Evolutionary conservation across 35 echinoderm and acorn worm genomes (phyloP).

Genomic region (Ptychodera flava): DNA sequence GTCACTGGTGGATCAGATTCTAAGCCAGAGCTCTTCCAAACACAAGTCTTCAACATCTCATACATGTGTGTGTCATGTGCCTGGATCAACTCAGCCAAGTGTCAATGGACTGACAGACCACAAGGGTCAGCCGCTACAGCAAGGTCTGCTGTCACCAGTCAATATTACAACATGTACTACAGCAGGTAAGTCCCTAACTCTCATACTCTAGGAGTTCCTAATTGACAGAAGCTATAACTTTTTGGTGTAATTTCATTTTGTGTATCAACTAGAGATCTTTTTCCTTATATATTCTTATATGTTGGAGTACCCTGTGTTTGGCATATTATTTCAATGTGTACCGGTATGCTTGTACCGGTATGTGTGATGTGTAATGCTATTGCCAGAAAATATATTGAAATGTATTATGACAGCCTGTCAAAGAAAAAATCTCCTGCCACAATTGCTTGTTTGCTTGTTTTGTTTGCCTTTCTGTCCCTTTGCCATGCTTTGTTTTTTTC

Average conservation of each 20-base stretch:
- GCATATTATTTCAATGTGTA: no score
- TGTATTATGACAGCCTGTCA: no score
- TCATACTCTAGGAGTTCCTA: no score
- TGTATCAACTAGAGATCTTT: conserved; percentile 1
- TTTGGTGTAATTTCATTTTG: not conserved
- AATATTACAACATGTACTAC: not conserved
- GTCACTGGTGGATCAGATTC: not conserved
- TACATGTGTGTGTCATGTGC: not conserved
- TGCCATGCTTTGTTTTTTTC: no score
- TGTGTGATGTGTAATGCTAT: no score
- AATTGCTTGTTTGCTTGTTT: not conserved
- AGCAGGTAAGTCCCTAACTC: not conserved
- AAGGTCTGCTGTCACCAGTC: not conserved
- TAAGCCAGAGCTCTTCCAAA: not conserved
- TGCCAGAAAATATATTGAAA: no score
- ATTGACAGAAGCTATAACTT: no score
- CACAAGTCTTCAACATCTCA: not conserved
- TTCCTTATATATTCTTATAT: not conserved
- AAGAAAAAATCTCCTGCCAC: no score
- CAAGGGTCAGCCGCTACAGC: not conserved
- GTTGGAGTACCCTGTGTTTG: no score
- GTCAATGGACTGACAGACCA: not conserved
- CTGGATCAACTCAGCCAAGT: not conserved
- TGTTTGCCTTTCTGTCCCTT: not conserved
- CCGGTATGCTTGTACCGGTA: no score